Evolutionary conservation across 2,888 invertebrate species (phyloP).

Genomic region (Barypeithes pellucidus): DNA sequence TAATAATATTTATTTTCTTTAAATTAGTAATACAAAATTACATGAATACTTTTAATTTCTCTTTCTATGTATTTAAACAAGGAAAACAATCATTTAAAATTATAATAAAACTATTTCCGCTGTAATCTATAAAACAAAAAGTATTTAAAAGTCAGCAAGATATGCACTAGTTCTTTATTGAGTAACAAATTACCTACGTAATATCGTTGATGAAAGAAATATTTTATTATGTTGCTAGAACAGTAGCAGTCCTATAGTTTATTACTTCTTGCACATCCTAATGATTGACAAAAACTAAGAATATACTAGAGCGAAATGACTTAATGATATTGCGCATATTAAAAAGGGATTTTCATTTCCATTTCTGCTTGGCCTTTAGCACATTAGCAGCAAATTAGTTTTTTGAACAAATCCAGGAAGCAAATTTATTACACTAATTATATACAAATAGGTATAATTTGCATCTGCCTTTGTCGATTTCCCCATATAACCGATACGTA

Average conservation of each 20-base stretch:
- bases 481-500: too few relatives aligned
- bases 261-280: conserved; percentile 26
- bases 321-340: conserved; percentile 18
- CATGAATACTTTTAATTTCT: conserved; percentile 2
- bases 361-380: conserved; percentile 1
- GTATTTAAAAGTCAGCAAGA: conserved; percentile 25
- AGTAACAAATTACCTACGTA: conserved; percentile 41
- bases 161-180: conserved; percentile 47
- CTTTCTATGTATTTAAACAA: neutral
- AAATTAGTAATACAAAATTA: conserved; percentile 8
- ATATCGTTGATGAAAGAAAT: conserved; percentile 35
- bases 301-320: conserved; percentile 28
- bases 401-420: neutral
- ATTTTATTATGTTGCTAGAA: conserved; percentile 26
- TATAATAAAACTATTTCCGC: conserved; percentile 15
- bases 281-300: conserved; percentile 35
- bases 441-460: too few relatives aligned
- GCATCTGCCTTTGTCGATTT: too few relatives aligned
- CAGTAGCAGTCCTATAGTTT: conserved; percentile 35
- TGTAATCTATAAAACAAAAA: conserved; percentile 18
- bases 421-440: neutral
- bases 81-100: conserved; percentile 12
- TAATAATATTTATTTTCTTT: too few relatives aligned
- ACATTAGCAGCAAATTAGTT: conserved; percentile 36
- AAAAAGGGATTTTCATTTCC: conserved; percentile 28